phyloP scores from a whole-genome alignment of 1,140 invertebrate species.

The Papilio polytes region DNA sequence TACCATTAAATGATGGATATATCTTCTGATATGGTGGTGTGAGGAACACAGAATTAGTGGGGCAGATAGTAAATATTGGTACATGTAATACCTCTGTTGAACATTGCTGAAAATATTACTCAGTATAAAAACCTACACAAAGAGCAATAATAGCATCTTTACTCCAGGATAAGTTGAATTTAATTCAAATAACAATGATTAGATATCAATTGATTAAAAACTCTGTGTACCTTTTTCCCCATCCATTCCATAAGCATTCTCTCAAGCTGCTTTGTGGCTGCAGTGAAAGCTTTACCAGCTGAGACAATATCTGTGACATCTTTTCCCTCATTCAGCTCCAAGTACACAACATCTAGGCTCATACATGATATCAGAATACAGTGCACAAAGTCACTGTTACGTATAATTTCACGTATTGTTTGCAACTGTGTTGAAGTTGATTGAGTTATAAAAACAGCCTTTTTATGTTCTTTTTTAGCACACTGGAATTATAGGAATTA shows the following conservation, averaged over 20 bases:
- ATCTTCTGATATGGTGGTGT: constrained; percentile 86
- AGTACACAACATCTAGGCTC: constrained; percentile 71
- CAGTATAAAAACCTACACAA: neutral
- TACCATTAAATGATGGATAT: constrained; percentile 84
- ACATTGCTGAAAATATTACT: constrained; percentile 78
- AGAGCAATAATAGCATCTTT: neutral
- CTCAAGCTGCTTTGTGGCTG: constrained; percentile 71
- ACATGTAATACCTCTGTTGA: constrained; percentile 86
- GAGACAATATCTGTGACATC: constrained; percentile 69
- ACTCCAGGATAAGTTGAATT: neutral
- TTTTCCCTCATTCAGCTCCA: constrained; percentile 71
- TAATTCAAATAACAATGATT: neutral
- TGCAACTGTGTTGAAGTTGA: constrained; percentile 78
- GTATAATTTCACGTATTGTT: constrained; percentile 83
- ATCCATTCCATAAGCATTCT: constrained; percentile 69
- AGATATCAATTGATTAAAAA: neutral
- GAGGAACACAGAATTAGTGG: constrained; percentile 86
- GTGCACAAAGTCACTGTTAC: constrained; percentile 84
- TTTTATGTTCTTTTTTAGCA: constrained; percentile 76
- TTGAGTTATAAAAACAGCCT: constrained; percentile 86
- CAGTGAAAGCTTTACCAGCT: constrained; percentile 59
- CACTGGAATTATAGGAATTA: constrained; percentile 51
- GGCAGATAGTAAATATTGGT: constrained; percentile 85
- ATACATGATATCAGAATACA: constrained; percentile 83
- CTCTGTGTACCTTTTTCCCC: constrained; percentile 64